phyloP scores from a whole-genome alignment of 1,140 invertebrate species.

The Holotrichia oblita region DNA sequence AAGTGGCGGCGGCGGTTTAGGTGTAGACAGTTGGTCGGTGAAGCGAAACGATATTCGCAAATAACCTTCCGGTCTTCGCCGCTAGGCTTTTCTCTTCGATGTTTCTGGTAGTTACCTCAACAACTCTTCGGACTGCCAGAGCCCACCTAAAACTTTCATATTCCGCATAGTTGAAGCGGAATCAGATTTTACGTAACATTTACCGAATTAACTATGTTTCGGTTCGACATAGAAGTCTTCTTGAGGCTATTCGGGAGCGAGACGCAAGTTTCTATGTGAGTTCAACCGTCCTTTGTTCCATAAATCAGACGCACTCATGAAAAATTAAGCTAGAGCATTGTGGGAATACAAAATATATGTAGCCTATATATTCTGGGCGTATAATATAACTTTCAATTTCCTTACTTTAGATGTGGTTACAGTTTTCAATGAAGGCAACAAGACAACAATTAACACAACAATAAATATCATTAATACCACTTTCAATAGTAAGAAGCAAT shows the following conservation, averaged over 20 bases:
- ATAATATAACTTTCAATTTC: no score
- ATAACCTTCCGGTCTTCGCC: neutral
- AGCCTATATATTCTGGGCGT: no score
- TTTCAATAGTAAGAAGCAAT: no score
- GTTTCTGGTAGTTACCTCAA: neutral
- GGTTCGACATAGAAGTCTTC: neutral
- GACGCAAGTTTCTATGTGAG: neutral
- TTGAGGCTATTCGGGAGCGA: neutral
- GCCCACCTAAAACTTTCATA: conserved; percentile 10
- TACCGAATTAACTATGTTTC: conserved; percentile 13
- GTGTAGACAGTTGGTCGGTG: neutral
- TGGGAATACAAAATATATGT: no score
- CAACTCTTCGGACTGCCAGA: neutral
- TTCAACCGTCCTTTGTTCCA: neutral
- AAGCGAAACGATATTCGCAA: conserved; percentile 1
- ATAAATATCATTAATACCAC: no score
- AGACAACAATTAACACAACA: no score
- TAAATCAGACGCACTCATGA: no score
- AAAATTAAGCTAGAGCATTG: no score
- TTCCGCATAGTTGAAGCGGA: conserved; percentile 6
- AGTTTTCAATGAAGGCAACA: no score
- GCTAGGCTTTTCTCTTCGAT: conserved; percentile 9
- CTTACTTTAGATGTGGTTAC: no score
- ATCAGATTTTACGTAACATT: conserved; percentile 13
- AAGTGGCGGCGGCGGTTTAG: neutral